Conservation (phyloP, 2,797 vertebrate genomes). For the Lophius americanus region DNA sequence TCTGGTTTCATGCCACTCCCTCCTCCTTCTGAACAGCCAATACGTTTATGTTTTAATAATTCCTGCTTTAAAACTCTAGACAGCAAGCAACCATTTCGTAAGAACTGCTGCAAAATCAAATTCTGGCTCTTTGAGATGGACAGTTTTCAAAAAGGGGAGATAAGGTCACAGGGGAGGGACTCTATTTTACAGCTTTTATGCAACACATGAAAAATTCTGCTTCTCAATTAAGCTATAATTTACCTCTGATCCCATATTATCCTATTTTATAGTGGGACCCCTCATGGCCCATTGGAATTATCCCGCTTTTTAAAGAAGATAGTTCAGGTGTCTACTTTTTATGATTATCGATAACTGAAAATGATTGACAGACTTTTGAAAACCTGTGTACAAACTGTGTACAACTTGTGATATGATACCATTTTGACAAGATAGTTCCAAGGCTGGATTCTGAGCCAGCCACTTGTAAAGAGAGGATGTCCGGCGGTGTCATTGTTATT, state of each 20-base stretch:
- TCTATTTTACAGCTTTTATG: conserved; percentile 36
- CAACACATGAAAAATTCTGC: conserved; percentile 6
- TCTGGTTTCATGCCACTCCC: conserved; percentile 12
- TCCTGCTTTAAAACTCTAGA: not conserved
- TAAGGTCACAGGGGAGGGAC: conserved; percentile 5
- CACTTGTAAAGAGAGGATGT: too few species aligned
- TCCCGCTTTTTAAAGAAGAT: conserved; percentile 63
- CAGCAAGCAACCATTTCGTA: not conserved
- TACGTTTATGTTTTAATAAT: conserved; percentile 10
- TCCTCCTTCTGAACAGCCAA: conserved; percentile 1
- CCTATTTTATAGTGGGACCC: conserved; percentile 56
- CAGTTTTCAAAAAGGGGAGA: conserved; percentile 3
- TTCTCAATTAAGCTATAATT: conserved; percentile 52
- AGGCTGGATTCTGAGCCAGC: too few species aligned
- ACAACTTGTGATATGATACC: not conserved
- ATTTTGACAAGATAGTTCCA: too few species aligned
- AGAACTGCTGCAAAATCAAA: conserved; percentile 2
- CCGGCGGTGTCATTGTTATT: too few species aligned
- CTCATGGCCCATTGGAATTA: conserved; percentile 39
- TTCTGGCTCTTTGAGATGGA: not conserved
- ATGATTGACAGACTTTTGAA: conserved; percentile 59
- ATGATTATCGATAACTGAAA: conserved; percentile 45
- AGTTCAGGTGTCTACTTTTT: conserved; percentile 46
- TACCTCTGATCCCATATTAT: conserved; percentile 43
- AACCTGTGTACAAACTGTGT: not conserved